A percentile compares a stretch with the other conserved stretches of the same genome.
These are phyloP conservation scores for Schizotus pectinicornis DNA, from an alignment of 2,888 invertebrate species.

Conservation along the genomic window DNA sequence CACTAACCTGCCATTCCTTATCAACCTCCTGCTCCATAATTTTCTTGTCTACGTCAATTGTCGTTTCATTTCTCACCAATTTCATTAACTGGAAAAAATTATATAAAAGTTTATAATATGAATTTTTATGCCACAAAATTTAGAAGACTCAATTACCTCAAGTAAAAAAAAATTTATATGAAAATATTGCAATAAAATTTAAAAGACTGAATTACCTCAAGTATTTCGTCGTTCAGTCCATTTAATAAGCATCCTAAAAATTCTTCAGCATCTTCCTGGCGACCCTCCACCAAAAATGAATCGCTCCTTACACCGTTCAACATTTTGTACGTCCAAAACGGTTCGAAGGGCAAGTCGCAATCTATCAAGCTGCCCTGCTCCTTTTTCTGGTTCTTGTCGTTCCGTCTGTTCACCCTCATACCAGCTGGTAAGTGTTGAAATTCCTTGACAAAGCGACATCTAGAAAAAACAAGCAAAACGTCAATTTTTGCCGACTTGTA, in stretches of 20 bases:
- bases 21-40: constrained; percentile 57
- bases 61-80: constrained; percentile 52
- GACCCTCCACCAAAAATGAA: constrained; percentile 78
- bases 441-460: constrained; percentile 80
- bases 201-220: constrained; percentile 71
- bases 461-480: constrained; percentile 50
- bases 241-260: constrained; percentile 92
- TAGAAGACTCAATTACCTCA: background rate
- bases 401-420: constrained; percentile 56
- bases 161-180: constrained; percentile 5
- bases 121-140: too few relatives aligned
- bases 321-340: constrained; percentile 85
- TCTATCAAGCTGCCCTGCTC: constrained; percentile 61
- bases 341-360: constrained; percentile 86
- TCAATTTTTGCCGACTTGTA: background rate
- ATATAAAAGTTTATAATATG: too few relatives aligned
- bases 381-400: constrained; percentile 61
- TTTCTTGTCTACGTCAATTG: constrained; percentile 38
- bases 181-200: constrained; percentile 10
- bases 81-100: constrained; percentile 62
- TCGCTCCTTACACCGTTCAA: constrained; percentile 77
- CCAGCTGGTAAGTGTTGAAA: constrained; percentile 72
- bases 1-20: constrained; percentile 72
- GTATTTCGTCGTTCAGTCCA: constrained; percentile 96
- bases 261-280: constrained; percentile 98